These are phyloP conservation scores for Desoria tigrina DNA, from an alignment of 2,888 invertebrate genomes.

Conservation along the genomic window DNA sequence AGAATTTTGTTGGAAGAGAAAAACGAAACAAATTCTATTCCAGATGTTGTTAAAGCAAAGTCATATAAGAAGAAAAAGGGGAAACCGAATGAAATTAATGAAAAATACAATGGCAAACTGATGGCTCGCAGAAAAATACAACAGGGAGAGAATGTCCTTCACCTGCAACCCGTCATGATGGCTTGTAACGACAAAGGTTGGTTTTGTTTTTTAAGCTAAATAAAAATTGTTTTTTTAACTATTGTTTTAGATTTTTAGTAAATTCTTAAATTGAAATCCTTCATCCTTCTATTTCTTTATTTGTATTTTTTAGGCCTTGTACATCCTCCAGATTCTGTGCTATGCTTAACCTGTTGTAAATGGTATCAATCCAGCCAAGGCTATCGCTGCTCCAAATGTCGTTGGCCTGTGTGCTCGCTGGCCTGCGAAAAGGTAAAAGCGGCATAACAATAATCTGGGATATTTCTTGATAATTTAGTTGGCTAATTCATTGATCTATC, in stretches of 20 bases:
- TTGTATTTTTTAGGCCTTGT: too few relatives aligned
- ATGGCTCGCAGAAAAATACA: background rate
- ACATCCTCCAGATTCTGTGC: conserved; percentile 33
- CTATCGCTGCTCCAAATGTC: conserved; percentile 31
- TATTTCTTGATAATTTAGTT: too few relatives aligned
- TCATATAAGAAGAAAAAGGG: too few relatives aligned
- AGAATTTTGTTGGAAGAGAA: background rate
- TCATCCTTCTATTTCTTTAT: conserved; percentile 3
- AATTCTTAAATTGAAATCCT: background rate
- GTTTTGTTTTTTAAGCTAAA: background rate
- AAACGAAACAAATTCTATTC: background rate
- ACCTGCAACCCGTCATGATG: conserved; percentile 10
- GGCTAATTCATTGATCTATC: too few relatives aligned
- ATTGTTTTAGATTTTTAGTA: background rate
- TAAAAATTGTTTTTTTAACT: too few relatives aligned
- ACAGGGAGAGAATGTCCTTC: background rate
- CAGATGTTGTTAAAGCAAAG: too few relatives aligned
- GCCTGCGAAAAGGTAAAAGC: conserved; percentile 29
- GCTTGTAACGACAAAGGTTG: conserved; percentile 11
- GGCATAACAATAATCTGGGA: conserved; percentile 11
- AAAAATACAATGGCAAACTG: conserved; percentile 6
- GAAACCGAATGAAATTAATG: background rate
- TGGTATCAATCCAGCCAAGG: conserved; percentile 36
- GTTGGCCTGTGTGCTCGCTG: conserved; percentile 31
- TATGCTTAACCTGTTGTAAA: conserved; percentile 32